Conservation (phyloP, 1,140 invertebrate species). For the Apis florea region DNA sequence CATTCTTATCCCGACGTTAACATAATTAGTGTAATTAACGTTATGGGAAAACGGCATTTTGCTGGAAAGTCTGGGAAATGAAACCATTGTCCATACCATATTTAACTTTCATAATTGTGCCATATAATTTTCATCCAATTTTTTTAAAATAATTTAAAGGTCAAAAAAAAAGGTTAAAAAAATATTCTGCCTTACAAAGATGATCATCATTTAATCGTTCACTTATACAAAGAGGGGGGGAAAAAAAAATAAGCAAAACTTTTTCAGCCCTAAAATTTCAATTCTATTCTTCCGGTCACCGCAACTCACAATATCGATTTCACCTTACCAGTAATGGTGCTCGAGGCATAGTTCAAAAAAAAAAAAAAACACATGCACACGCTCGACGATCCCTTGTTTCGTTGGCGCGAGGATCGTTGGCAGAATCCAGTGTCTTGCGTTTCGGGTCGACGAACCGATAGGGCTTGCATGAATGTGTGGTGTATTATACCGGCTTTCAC, state of each 20-base stretch:
- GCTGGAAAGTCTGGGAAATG: constrained; percentile 13
- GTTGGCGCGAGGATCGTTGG: constrained; percentile 10
- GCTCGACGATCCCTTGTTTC: background rate
- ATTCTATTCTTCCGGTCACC: rapidly evolving
- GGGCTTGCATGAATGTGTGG: constrained; percentile 38
- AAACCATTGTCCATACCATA: background rate
- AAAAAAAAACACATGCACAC: background rate
- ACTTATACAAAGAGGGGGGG: too few relatives aligned
- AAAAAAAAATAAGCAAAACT: background rate
- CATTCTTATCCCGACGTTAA: constrained; percentile 10
- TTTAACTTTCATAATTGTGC: background rate
- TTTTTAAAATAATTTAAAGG: too few relatives aligned
- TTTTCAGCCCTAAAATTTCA: too few relatives aligned
- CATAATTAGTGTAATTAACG: constrained; percentile 36
- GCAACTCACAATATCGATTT: background rate
- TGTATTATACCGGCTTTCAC: constrained; percentile 52
- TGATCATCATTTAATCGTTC: too few relatives aligned
- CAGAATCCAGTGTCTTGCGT: constrained; percentile 41
- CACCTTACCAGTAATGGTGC: background rate
- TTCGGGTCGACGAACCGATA: constrained; percentile 47
- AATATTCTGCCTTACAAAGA: too few relatives aligned
- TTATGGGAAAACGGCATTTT: constrained; percentile 7
- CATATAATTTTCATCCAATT: background rate
- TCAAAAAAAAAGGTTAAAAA: too few relatives aligned
- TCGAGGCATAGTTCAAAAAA: background rate